Evolutionary conservation across 2,113 vertebrate species (phyloP).

Genomic region (Setophaga coronata): DNA sequence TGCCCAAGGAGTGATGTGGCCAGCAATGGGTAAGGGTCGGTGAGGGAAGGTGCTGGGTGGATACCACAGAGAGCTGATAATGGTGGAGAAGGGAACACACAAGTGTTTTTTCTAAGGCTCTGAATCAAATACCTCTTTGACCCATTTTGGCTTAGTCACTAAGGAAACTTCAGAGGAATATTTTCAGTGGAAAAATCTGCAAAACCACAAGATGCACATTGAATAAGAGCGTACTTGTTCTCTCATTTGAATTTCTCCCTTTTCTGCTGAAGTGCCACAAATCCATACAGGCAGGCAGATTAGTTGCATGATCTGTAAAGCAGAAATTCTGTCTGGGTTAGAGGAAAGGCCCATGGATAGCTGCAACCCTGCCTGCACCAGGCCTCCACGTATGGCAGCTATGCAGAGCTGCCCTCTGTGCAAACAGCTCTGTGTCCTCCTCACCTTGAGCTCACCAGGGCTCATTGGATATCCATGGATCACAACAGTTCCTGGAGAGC

Average conservation of each 20-base stretch:
- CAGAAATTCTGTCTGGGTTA: neutral
- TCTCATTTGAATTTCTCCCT: conserved; percentile 3
- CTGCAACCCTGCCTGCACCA: neutral
- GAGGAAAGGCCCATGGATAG: neutral
- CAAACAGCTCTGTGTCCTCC: neutral
- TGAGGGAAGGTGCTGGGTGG: neutral
- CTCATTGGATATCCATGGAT: neutral
- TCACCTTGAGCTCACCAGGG: rapidly evolving
- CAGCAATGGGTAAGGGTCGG: neutral
- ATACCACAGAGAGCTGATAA: neutral
- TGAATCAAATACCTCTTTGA: conserved; percentile 11
- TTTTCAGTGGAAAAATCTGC: conserved; percentile 2
- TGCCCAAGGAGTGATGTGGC: neutral
- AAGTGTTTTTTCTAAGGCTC: neutral
- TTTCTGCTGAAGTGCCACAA: neutral
- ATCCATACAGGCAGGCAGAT: neutral
- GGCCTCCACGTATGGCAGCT: rapidly evolving
- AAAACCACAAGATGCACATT: neutral
- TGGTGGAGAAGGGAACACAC: neutral
- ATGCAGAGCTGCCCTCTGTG: neutral
- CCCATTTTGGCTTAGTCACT: neutral
- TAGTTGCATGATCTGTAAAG: neutral
- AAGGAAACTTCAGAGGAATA: conserved; percentile 10
- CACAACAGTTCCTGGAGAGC: neutral
- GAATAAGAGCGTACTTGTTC: conserved; percentile 17